Evolutionary conservation across 1,140 invertebrate genomes (phyloP).

Genomic region (Zaprionus nigranus): DNA sequence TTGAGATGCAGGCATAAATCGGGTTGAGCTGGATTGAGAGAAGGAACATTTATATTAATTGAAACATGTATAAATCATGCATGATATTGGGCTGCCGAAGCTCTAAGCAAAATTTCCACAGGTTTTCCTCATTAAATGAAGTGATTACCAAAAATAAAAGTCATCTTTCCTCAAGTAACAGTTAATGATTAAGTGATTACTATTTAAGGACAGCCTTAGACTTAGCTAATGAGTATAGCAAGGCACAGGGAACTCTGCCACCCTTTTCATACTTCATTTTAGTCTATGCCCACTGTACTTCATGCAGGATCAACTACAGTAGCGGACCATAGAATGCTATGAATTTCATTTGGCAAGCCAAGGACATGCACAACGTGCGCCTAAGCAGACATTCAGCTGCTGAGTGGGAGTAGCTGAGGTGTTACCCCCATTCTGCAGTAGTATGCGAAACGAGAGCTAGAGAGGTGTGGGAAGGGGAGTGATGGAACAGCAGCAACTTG

Average conservation of each 20-base stretch:
- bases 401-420: slow-evolving; percentile 17
- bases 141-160: background rate
- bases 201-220: too few relatives aligned
- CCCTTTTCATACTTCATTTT: background rate
- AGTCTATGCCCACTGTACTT: slow-evolving; percentile 52
- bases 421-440: slow-evolving; percentile 12
- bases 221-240: background rate
- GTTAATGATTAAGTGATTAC: too few relatives aligned
- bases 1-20: background rate
- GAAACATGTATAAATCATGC: background rate
- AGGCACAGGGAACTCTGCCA: background rate
- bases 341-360: slow-evolving; percentile 82
- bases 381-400: slow-evolving; percentile 63
- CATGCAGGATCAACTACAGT: slow-evolving; percentile 40
- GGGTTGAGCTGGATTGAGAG: background rate
- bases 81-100: background rate
- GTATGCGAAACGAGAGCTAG: background rate
- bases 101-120: background rate
- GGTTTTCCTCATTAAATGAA: background rate
- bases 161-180: background rate
- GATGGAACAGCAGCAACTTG: slow-evolving; percentile 9
- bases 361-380: slow-evolving; percentile 80
- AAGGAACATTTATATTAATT: background rate
- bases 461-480: background rate
- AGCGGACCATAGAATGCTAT: slow-evolving; percentile 75